Percentiles rank a stretch among this genome's conserved stretches.
Conservation (phyloP, 2,113 vertebrate species). For the Cebus imitator region DNA sequence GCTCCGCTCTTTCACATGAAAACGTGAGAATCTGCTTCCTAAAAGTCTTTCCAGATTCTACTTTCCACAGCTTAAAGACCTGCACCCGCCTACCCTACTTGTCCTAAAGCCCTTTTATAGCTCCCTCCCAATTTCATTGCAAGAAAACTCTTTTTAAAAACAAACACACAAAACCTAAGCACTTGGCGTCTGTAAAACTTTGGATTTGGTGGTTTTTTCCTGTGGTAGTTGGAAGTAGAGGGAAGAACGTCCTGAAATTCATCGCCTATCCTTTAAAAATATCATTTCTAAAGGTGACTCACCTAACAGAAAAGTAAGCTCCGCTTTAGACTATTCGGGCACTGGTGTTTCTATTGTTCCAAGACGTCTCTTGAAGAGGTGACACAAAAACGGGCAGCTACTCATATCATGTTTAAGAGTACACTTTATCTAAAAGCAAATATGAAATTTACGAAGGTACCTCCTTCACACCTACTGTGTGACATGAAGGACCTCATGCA, state of each 20-base stretch:
- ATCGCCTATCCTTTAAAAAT: conserved; percentile 13
- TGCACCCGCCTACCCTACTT: not conserved
- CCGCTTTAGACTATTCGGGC: not conserved
- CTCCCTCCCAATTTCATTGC: not conserved
- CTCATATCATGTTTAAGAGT: not conserved
- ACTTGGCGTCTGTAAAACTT: not conserved
- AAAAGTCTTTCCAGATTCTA: not conserved
- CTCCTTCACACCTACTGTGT: not conserved
- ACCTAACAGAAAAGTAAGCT: not conserved
- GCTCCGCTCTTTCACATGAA: not conserved
- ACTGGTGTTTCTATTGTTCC: not conserved
- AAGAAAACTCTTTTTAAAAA: not conserved
- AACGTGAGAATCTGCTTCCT: not conserved
- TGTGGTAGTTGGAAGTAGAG: not conserved
- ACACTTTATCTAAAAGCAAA: not conserved
- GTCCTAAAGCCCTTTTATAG: not conserved
- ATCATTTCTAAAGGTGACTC: conserved; percentile 28
- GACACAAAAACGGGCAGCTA: not conserved
- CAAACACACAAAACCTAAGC: not conserved
- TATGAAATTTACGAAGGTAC: not conserved
- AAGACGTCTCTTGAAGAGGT: not conserved
- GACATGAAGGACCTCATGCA: not conserved
- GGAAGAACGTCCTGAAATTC: conserved; percentile 10
- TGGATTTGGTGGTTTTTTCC: conserved; percentile 26
- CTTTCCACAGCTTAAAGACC: not conserved